A percentile compares a stretch with the other conserved stretches of the same genome.
phyloP scores from a whole-genome alignment of 2,888 invertebrate species.

The Torymus aiolomorphi region DNA sequence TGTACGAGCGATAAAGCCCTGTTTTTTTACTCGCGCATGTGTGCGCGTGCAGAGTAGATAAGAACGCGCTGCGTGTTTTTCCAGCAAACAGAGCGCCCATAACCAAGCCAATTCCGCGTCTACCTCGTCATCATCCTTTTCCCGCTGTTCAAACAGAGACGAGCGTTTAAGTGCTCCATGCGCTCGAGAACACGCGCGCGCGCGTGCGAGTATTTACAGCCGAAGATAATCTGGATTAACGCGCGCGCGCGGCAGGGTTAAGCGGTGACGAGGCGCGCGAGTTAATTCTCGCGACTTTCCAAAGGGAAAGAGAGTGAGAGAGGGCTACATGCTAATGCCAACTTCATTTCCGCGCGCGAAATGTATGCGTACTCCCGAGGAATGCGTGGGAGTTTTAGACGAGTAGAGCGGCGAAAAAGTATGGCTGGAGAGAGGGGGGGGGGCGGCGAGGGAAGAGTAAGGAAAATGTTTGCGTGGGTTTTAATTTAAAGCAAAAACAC shows the following conservation, averaged over 20 bases:
- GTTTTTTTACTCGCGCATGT: no score
- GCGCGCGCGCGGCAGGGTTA: background rate
- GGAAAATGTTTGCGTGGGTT: no score
- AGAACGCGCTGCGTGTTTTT: background rate
- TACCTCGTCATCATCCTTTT: no score
- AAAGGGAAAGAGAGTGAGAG: no score
- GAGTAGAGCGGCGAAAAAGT: no score
- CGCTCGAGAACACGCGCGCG: no score
- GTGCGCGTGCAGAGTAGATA: no score
- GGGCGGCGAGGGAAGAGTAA: no score
- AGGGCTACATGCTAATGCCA: background rate
- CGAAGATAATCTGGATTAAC: constrained; percentile 54
- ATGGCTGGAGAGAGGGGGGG: background rate
- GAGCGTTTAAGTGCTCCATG: constrained; percentile 10
- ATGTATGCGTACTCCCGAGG: no score
- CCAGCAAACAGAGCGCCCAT: background rate
- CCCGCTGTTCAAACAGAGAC: constrained; percentile 16
- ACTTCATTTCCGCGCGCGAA: constrained; percentile 23
- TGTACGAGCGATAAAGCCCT: no score
- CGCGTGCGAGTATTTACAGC: constrained; percentile 39
- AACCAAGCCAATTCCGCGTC: background rate
- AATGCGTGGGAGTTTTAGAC: no score
- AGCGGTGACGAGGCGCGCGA: constrained; percentile 29
- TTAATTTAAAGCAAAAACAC: no score
- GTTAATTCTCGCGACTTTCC: constrained; percentile 31